These are phyloP conservation scores for Condylostylus longicornis DNA, from an alignment of 1,140 invertebrate genomes.

Conservation along the genomic window DNA sequence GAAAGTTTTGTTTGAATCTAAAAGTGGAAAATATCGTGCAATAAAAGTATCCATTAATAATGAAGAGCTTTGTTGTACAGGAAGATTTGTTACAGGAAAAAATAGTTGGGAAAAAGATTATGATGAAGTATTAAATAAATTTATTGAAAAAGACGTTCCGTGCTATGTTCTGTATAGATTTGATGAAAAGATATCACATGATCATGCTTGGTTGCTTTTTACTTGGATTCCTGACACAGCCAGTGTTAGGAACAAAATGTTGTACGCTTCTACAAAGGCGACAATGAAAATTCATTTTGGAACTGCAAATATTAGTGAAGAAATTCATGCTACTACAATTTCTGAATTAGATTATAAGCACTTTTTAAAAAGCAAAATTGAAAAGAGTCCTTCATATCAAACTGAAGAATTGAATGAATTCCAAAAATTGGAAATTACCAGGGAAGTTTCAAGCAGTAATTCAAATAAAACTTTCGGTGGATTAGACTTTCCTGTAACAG, in stretches of 20 bases:
- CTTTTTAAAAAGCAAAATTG: conserved; percentile 76
- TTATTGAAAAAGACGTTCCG: conserved; percentile 76
- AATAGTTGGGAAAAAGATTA: conserved; percentile 81
- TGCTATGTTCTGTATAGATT: conserved; percentile 87
- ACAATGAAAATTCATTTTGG: conserved; percentile 92
- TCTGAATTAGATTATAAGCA: conserved; percentile 68
- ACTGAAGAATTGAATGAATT: conserved; percentile 75
- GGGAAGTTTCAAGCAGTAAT: conserved; percentile 66
- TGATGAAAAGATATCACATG: conserved; percentile 59
- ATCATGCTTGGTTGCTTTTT: conserved; percentile 88
- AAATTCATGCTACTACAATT: conserved; percentile 24
- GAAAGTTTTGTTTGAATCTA: conserved; percentile 68
- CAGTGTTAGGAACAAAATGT: conserved; percentile 88
- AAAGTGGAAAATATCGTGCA: conserved; percentile 59
- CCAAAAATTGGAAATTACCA: conserved; percentile 56
- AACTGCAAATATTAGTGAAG: conserved; percentile 67
- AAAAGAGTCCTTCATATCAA: conserved; percentile 64
- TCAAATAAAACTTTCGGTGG: conserved; percentile 84
- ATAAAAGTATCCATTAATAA: conserved; percentile 76
- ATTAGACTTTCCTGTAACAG: conserved; percentile 81
- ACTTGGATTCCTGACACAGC: conserved; percentile 89
- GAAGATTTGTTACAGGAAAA: conserved; percentile 47
- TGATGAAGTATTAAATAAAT: conserved; percentile 56
- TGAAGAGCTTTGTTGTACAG: conserved; percentile 58
- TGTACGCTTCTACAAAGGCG: conserved; percentile 96